Base-by-base conservation (phyloP, 2,797 vertebrate species). In the Crocodylus rhombifer region DNA sequence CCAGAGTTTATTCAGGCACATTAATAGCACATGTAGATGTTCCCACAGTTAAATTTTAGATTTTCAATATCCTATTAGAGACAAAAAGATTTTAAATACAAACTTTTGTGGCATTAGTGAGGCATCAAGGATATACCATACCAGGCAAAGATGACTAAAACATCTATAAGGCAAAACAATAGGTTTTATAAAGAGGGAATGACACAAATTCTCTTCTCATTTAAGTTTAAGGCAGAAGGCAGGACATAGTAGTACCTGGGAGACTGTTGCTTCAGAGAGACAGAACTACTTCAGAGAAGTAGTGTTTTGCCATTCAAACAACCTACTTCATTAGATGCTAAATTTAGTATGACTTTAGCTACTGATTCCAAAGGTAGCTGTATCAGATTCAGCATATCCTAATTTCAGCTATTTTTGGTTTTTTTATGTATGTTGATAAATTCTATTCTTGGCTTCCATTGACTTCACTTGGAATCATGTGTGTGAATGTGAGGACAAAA, bases 51-150 rank as follows among this genome's bases (percentile, higher is more conserved):
- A 26, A 26, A 7, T 51, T 33, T 82, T 87, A 42, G 23, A n/a
- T 82, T 86, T 90, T 67, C 26, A 73, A 80, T 89, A 91, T 26
- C 3, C 12, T 86, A 86, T 89, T 89, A 61, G 3, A 4, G 25
- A 82, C 81, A 2, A 14, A 5, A 16, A 61, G 7, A 7, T 20
- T 57, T 30, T 51, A 13, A 62, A 4, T 3, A 80, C 14, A 64
- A 30, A 65, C 2, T 1, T 17, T 58, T 81, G 36, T 26, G 79
- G 80, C 1, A 20, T 58, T 62, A 74, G 30, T 84, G 18, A 78
- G n/a, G 58, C 14, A 56, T 8, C 30, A 21, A 4, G 13, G 21
- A n/a, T 77, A 21, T 18, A 3, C 42, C 42, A 11, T 51, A 51
- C 10, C 42, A 51, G 42, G 42, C 42, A 82, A 14, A 87, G 69